Percentiles rank a stretch among this genome's conserved stretches.
Conservation (phyloP, 2,113 vertebrate species). For the Mus musculus region GRCm39 chr12:53795501-53796000, state of each 20-base stretch:
- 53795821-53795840: background rate
- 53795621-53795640: background rate
- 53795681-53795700: background rate
- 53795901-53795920: background rate
- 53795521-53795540: slow-evolving; percentile 17
- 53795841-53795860: background rate
- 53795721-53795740: background rate
- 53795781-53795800: background rate
- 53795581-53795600: background rate
- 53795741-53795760: background rate
- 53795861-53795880: background rate
- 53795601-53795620: background rate
- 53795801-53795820: background rate
- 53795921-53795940: background rate
- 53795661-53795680: slow-evolving; percentile 8
- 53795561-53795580: background rate
- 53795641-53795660: background rate
- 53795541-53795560: slow-evolving; percentile 1
- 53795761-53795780: background rate
- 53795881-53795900: background rate
- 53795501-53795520: background rate
- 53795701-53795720: background rate
- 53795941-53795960: background rate
- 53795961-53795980: background rate
- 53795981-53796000: background rate